Conservation (phyloP, 2,888 invertebrate genomes). For the Seira ritae region DNA sequence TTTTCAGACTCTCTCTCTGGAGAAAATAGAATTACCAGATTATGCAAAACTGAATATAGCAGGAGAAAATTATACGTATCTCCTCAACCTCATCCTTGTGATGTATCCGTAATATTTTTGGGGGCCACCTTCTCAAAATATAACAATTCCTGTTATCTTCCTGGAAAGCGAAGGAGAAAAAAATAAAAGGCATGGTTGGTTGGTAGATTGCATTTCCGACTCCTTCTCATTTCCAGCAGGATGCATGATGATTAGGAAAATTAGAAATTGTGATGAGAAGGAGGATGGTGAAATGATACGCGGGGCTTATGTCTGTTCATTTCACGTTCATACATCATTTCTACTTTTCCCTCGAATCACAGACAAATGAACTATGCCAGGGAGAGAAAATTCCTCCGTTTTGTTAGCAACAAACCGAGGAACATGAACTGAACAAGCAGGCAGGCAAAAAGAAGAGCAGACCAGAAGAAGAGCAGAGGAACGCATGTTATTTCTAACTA, state of each 20-base stretch:
- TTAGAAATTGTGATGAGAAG: conserved; percentile 30
- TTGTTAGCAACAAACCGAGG: neutral
- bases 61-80: neutral
- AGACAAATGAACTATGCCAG: conserved; percentile 6
- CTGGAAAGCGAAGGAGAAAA: neutral
- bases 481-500: conserved; percentile 10
- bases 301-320: conserved; percentile 11
- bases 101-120: no score
- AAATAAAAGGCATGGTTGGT: conserved; percentile 29
- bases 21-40: conserved; percentile 55
- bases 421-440: neutral
- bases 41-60: conserved; percentile 25
- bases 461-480: neutral
- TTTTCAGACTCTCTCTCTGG: conserved; percentile 16
- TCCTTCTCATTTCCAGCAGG: conserved; percentile 28
- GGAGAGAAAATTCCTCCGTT: neutral
- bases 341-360: neutral
- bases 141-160: no score
- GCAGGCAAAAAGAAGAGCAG: no score
- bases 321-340: conserved; percentile 14
- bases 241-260: conserved; percentile 61
- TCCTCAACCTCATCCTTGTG: no score
- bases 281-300: conserved; percentile 15
- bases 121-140: no score
- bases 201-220: conserved; percentile 30